Percentiles rank a stretch among this genome's conserved stretches.
These are phyloP conservation scores for Stigmatopora nigra DNA, from an alignment of 2,113 vertebrate species.

Conservation along the genomic window DNA sequence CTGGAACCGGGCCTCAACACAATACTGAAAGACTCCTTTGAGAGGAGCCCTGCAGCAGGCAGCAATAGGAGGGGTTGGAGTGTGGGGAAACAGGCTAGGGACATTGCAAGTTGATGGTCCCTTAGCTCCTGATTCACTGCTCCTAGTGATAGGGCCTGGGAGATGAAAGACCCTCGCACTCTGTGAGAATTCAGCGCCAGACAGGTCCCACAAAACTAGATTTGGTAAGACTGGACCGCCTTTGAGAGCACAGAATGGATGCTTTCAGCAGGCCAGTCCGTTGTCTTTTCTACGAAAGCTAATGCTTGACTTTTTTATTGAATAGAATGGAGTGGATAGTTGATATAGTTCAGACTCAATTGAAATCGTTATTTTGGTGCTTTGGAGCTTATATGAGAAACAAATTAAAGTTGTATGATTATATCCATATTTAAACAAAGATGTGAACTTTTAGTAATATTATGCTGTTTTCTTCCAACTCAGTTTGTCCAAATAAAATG, in stretches of 20 bases:
- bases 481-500: no score
- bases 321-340: conserved; percentile 28
- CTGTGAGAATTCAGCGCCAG: conserved; percentile 52
- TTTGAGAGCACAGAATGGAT: conserved; percentile 40
- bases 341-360: conserved; percentile 25
- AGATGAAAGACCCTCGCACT: conserved; percentile 63
- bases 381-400: conserved; percentile 24
- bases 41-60: conserved; percentile 45
- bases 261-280: conserved; percentile 41
- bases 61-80: conserved; percentile 44
- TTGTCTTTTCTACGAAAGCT: conserved; percentile 44
- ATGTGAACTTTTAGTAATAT: no score
- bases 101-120: conserved; percentile 47
- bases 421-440: background rate
- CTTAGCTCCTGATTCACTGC: conserved; percentile 65
- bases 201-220: conserved; percentile 61
- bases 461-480: no score
- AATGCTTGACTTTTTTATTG: conserved; percentile 38
- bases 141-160: conserved; percentile 50
- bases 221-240: conserved; percentile 51
- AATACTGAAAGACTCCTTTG: conserved; percentile 69
- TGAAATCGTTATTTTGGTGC: conserved; percentile 29
- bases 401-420: conserved; percentile 8
- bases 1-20: conserved; percentile 57
- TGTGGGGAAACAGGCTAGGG: conserved; percentile 31